Percentiles rank a stretch among this genome's conserved stretches.
Conservation (phyloP, 1,140 invertebrate species). For the Sipha flava region DNA sequence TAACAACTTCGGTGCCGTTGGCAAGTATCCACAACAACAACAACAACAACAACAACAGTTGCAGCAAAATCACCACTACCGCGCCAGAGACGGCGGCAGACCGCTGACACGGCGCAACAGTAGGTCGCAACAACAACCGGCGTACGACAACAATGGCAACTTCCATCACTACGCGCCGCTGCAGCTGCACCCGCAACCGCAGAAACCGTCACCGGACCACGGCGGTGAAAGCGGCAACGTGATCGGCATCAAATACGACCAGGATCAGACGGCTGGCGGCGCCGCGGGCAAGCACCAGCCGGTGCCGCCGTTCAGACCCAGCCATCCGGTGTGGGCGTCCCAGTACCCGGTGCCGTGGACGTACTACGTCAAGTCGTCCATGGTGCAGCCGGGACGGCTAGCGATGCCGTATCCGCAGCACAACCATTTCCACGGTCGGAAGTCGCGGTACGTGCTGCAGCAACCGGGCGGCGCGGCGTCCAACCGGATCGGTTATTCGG, state of each 20-base stretch:
- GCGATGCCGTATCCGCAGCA: constrained; percentile 25
- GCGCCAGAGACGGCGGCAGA: not conserved
- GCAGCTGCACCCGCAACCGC: not conserved
- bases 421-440: not conserved
- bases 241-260: not conserved
- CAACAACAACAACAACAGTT: not conserved
- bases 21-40: not conserved
- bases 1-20: not conserved
- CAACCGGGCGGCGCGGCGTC: constrained; percentile 26
- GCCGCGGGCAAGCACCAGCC: not conserved
- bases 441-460: not conserved
- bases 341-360: constrained; percentile 37
- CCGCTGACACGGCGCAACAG: not conserved
- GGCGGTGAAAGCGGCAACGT: not conserved
- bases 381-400: not conserved
- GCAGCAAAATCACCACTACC: not conserved
- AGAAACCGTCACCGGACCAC: not conserved
- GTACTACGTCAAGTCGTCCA: constrained; percentile 37
- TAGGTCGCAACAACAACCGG: not conserved
- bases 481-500: not conserved
- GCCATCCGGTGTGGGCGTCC: constrained; percentile 45
- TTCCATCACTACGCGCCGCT: not conserved
- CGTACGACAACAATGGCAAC: not conserved
- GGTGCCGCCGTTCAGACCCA: constrained; percentile 44
- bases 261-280: not conserved